Evolutionary conservation across 2,888 invertebrate genomes (phyloP).

Genomic region (Thalpophila matura): DNA sequence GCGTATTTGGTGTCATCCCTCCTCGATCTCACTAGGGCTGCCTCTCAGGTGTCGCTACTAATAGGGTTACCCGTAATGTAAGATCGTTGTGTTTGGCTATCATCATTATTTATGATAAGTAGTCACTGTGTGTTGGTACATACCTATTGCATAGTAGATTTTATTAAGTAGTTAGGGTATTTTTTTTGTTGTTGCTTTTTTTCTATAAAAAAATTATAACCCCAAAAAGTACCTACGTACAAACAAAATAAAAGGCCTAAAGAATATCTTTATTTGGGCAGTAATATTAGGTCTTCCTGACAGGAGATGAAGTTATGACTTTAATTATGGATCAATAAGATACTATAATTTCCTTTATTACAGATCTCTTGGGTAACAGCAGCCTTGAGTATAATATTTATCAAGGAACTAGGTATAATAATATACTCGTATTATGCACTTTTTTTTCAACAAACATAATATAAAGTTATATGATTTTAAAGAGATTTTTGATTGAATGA

Average conservation of each 20-base stretch:
- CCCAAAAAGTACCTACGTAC: not conserved
- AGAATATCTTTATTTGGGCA: slow-evolving; percentile 3
- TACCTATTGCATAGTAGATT: not conserved
- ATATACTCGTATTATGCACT: too few relatives aligned
- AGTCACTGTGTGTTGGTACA: slow-evolving; percentile 37
- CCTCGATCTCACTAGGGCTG: slow-evolving; percentile 75
- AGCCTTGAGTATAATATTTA: not conserved
- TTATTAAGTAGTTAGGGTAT: slow-evolving; percentile 2
- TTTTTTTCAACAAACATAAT: too few relatives aligned
- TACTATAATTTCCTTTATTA: slow-evolving; percentile 3
- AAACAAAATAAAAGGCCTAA: not conserved
- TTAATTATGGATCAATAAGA: slow-evolving; percentile 22
- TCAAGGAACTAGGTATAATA: too few relatives aligned
- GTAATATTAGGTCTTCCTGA: slow-evolving; percentile 4
- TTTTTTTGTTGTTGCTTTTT: slow-evolving; percentile 6
- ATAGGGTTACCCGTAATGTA: slow-evolving; percentile 73
- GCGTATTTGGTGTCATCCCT: slow-evolving; percentile 68
- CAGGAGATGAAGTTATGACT: slow-evolving; percentile 25
- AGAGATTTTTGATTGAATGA: too few relatives aligned
- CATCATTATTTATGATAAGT: slow-evolving; percentile 64
- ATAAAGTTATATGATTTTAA: too few relatives aligned
- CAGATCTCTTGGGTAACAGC: too few relatives aligned
- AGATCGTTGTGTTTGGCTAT: slow-evolving; percentile 58
- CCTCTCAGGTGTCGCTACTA: slow-evolving; percentile 77
- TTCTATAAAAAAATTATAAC: too few relatives aligned